Base-by-base conservation (phyloP, 2,888 invertebrate species). In the Ochropacha duplaris region DNA sequence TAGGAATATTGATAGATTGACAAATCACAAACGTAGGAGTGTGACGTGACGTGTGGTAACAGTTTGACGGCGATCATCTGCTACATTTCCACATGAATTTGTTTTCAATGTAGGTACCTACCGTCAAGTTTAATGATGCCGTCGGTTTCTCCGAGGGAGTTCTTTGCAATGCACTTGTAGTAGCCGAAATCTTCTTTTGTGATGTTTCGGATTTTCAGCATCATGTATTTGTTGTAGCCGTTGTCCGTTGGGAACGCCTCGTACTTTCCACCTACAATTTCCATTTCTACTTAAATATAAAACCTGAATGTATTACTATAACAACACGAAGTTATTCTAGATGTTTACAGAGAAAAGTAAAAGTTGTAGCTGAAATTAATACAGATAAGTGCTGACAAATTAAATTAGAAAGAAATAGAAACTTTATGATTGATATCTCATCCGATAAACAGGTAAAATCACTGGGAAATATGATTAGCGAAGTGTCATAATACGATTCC, bases 191-290 rank as follows among this genome's bases (percentile, higher is more conserved):
- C 97, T 68, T 94, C 95, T 69, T 94, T 94, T 55, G 95, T 95
- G 64, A 98, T 96, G 79, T 96, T 96, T 64, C 97, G 94, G 79
- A 98, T 97, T 93, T 97, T 97, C 78, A 98, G 94, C 95, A 96
- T 96, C 98, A 98, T 98, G 90, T 96, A 97, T 87, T 97, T 97
- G 87, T 96, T 97, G 94, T 98, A 98, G 74, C 96, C 97, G 85
- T 94, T 97, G 93, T 97, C 97, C 89, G 95, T 95, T 54, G 96
- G 96, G 76, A 96, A 95, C 65, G 97, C 96, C 88, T 98, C 97
- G 89, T 97, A 98, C 90, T 98, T 98, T 81, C 97, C 97, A 90
- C 97, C 98, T 95, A 95, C 93, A 85, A 94, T 93, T 84, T 94
- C 94, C 86, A 94, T 93, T 91, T 94, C 94, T 95, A 86, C 89